Conservation (phyloP, 2,113 vertebrate species). For the Pygoscelis antarcticus region DNA sequence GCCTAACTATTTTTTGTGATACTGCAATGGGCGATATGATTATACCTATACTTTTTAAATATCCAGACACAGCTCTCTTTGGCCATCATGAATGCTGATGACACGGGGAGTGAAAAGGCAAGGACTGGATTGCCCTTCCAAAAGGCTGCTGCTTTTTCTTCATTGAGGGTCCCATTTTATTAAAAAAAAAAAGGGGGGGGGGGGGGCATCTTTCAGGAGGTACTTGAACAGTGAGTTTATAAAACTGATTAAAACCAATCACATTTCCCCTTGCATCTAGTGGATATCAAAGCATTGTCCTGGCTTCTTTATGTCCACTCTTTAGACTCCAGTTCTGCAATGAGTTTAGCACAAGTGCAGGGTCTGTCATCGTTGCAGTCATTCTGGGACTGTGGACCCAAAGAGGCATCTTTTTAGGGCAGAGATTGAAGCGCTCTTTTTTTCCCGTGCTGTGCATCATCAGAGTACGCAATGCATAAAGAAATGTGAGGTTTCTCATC, state of each 20-base stretch:
- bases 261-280: not conserved
- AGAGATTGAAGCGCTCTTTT: not conserved
- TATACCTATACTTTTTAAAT: not conserved
- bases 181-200: not conserved
- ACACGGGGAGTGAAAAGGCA: not conserved
- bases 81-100: not conserved
- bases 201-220: not conserved
- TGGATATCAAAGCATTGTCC: not conserved
- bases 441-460: not conserved
- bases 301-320: not conserved
- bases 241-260: not conserved
- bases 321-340: not conserved
- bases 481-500: conserved; percentile 1
- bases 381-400: not conserved
- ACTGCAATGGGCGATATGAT: not conserved
- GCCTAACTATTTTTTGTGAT: not conserved
- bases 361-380: not conserved
- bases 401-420: not conserved
- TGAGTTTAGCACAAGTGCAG: not conserved
- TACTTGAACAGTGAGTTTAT: not conserved
- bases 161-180: not conserved
- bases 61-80: not conserved
- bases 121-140: not conserved
- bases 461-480: conserved; percentile 1
- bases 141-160: not conserved